These are phyloP conservation scores for Latrodectus elegans DNA, from an alignment of 2,888 invertebrate species.

Conservation along the genomic window DNA sequence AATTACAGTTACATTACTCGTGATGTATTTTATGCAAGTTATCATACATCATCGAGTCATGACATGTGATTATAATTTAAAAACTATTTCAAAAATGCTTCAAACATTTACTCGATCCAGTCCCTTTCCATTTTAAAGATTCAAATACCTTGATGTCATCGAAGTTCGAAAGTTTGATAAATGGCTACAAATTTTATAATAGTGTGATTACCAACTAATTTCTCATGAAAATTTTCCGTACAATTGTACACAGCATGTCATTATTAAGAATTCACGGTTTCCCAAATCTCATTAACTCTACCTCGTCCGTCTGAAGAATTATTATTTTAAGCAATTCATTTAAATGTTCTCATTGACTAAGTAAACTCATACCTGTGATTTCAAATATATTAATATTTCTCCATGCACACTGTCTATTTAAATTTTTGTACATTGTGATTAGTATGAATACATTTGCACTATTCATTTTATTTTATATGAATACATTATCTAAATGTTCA, in stretches of 20 bases:
- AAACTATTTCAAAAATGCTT: too few species aligned
- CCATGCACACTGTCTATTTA: too few species aligned
- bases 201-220: slow-evolving; percentile 39
- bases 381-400: too few species aligned
- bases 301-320: slow-evolving; percentile 24
- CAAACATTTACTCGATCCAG: not conserved
- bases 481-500: too few species aligned
- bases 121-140: not conserved
- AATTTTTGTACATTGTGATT: too few species aligned
- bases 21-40: too few species aligned
- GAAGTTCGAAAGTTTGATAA: slow-evolving; percentile 41
- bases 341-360: not conserved
- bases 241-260: slow-evolving; percentile 27
- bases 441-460: too few species aligned
- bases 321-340: slow-evolving; percentile 15
- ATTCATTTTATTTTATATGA: too few species aligned
- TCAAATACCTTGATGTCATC: slow-evolving; percentile 2
- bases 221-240: slow-evolving; percentile 16
- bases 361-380: too few species aligned
- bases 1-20: too few species aligned
- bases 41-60: too few species aligned
- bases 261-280: slow-evolving; percentile 26
- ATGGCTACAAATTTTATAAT: slow-evolving; percentile 32
- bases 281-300: slow-evolving; percentile 21
- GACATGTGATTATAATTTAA: too few species aligned